Percentiles rank a stretch among this genome's conserved stretches.
These are phyloP conservation scores for Grapholita molesta DNA, from an alignment of 1,140 invertebrate species.

Conservation along the genomic window DNA sequence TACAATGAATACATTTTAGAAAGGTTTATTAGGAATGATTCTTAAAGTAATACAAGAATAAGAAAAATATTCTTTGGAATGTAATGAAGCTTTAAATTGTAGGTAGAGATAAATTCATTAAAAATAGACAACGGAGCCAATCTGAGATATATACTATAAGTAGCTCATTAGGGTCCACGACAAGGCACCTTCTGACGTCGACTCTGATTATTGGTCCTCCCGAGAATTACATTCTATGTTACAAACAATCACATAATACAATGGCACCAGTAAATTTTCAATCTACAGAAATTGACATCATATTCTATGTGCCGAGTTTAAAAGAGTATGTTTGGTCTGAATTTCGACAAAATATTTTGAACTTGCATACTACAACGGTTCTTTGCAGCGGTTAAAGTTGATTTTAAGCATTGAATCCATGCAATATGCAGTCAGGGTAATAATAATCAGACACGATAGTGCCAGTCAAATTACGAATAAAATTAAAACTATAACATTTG, in stretches of 20 bases:
- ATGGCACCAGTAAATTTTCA: slow-evolving; percentile 36
- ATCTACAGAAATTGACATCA: slow-evolving; percentile 6
- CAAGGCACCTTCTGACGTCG: slow-evolving; percentile 55
- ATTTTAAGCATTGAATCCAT: background rate
- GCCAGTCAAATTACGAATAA: background rate
- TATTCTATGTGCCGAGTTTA: slow-evolving; percentile 26
- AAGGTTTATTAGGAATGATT: slow-evolving; percentile 57
- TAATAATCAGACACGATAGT: background rate
- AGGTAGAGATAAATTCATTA: slow-evolving; percentile 29
- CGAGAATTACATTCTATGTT: slow-evolving; percentile 34
- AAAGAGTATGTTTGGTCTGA: background rate
- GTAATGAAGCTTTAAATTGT: slow-evolving; percentile 59
- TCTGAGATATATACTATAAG: slow-evolving; percentile 39
- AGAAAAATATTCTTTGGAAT: slow-evolving; percentile 69
- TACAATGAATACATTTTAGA: slow-evolving; percentile 34
- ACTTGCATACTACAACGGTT: background rate
- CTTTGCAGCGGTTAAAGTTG: background rate
- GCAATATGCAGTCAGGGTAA: background rate
- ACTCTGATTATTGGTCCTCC: slow-evolving; percentile 55
- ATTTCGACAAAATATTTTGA: background rate
- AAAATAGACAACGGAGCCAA: slow-evolving; percentile 24
- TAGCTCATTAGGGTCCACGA: slow-evolving; percentile 46
- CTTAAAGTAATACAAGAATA: slow-evolving; percentile 44
- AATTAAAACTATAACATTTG: background rate
- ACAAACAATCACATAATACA: slow-evolving; percentile 20